Percentiles rank a stretch among this genome's conserved stretches.
phyloP scores from a whole-genome alignment of 2,113 vertebrate species.

The Sylvietta virens region DNA sequence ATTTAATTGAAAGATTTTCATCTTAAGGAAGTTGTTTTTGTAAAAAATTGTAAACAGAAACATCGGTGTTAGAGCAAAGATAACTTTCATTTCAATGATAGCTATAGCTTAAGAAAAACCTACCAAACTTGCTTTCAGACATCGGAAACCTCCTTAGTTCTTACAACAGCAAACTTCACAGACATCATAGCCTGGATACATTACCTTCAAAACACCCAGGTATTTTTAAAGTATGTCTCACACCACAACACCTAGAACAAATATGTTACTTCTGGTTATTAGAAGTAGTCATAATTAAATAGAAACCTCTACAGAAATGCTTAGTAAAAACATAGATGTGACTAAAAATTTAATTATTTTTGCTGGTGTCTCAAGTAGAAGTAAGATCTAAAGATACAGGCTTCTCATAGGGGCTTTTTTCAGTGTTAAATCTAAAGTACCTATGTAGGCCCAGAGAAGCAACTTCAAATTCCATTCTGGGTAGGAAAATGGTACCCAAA shows the following conservation, averaged over 20 bases:
- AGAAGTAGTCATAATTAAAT: background rate
- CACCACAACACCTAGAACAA: background rate
- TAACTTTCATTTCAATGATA: background rate
- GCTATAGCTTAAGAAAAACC: background rate
- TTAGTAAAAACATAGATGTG: background rate
- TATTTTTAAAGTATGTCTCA: background rate
- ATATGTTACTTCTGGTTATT: background rate
- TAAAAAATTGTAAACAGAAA: background rate
- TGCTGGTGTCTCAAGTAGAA: background rate
- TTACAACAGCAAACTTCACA: background rate
- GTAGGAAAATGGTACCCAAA: too few species aligned
- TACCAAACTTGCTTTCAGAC: background rate
- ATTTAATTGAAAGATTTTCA: background rate
- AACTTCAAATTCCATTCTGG: background rate
- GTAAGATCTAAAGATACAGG: background rate
- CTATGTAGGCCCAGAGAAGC: accelerated
- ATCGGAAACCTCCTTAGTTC: background rate
- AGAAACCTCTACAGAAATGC: background rate
- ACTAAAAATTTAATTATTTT: background rate
- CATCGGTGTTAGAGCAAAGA: background rate
- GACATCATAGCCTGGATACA: background rate
- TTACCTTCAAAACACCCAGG: background rate
- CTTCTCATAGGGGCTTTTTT: background rate
- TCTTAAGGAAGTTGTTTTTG: background rate
- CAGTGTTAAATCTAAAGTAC: background rate